Evolutionary conservation across 2,888 invertebrate genomes (phyloP).

Genomic region (Melieria crassipennis): DNA sequence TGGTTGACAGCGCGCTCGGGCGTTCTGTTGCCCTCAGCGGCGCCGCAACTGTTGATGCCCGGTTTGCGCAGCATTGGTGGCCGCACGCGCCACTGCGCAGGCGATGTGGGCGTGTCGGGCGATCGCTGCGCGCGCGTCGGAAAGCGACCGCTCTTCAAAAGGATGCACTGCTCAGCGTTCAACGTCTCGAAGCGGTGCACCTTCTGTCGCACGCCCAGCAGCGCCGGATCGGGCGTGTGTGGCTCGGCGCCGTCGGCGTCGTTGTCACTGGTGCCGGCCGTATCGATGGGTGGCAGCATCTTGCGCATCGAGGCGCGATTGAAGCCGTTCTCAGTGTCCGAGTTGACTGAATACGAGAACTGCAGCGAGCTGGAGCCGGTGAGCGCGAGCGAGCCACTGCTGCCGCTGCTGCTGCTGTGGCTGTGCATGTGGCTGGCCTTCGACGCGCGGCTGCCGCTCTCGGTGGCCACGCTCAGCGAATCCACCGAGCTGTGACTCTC

Average conservation of each 20-base stretch:
- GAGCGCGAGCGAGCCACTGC: slow-evolving; percentile 29
- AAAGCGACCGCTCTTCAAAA: slow-evolving; percentile 45
- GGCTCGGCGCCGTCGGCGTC: slow-evolving; percentile 18
- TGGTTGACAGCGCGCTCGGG: slow-evolving; percentile 14
- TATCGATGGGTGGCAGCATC: slow-evolving; percentile 45
- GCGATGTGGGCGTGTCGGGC: slow-evolving; percentile 32
- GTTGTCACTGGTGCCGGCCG: not conserved
- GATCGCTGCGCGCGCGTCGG: slow-evolving; percentile 39
- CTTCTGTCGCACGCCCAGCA: slow-evolving; percentile 56
- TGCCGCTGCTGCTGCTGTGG: slow-evolving; percentile 40
- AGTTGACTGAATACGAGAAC: slow-evolving; percentile 59
- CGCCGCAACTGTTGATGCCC: slow-evolving; percentile 18
- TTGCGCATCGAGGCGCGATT: slow-evolving; percentile 53
- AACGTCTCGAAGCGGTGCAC: slow-evolving; percentile 57
- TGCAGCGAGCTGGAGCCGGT: slow-evolving; percentile 49
- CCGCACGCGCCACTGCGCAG: slow-evolving; percentile 33
- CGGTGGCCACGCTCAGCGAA: slow-evolving; percentile 14
- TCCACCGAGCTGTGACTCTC: slow-evolving; percentile 47
- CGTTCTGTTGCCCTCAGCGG: not conserved
- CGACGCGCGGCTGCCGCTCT: slow-evolving; percentile 3
- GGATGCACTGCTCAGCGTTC: slow-evolving; percentile 47
- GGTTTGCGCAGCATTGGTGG: slow-evolving; percentile 18
- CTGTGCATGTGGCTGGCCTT: slow-evolving; percentile 38
- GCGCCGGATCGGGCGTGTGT: slow-evolving; percentile 51
- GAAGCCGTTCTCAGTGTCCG: slow-evolving; percentile 59